phyloP scores from a whole-genome alignment of 2,797 vertebrate species.

The Urocyon cinereoargenteus region DNA sequence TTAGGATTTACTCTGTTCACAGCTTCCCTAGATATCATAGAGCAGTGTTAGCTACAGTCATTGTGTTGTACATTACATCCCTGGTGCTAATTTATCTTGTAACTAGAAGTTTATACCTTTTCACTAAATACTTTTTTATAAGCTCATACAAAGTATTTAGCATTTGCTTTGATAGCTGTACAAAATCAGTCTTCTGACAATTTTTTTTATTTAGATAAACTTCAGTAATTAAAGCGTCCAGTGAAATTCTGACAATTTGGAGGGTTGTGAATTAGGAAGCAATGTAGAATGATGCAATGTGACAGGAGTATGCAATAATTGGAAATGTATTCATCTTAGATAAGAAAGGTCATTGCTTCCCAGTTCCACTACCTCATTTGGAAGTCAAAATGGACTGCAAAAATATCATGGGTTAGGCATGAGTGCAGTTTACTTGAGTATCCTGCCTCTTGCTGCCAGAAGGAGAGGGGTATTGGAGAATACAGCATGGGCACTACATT shows the following conservation, averaged over 20 bases:
- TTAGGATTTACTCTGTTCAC: background rate
- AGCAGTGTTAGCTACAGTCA: background rate
- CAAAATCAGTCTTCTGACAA: constrained; percentile 85
- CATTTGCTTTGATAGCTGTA: constrained; percentile 82
- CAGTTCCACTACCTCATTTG: constrained; percentile 1
- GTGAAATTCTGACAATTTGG: constrained; percentile 81
- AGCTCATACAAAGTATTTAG: constrained; percentile 68
- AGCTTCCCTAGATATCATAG: background rate
- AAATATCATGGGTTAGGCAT: background rate
- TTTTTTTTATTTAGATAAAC: constrained; percentile 87
- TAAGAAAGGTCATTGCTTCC: constrained; percentile 69
- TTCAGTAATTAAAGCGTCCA: constrained; percentile 87
- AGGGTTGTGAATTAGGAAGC: constrained; percentile 73
- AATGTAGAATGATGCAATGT: constrained; percentile 81
- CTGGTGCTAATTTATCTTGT: background rate
- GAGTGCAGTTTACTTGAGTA: background rate
- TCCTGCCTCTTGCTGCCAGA: background rate
- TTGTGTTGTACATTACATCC: background rate
- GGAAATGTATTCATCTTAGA: constrained; percentile 83
- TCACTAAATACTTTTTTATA: constrained; percentile 83
- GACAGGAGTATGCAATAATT: constrained; percentile 80
- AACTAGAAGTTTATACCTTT: background rate
- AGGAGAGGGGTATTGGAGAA: background rate
- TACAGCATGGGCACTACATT: background rate
- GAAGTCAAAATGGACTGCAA: constrained; percentile 50